A percentile compares a stretch with the other conserved stretches of the same genome.
phyloP scores from a whole-genome alignment of 92 coral and sea anemone genomes.

The Epizoanthus ramosus region DNA sequence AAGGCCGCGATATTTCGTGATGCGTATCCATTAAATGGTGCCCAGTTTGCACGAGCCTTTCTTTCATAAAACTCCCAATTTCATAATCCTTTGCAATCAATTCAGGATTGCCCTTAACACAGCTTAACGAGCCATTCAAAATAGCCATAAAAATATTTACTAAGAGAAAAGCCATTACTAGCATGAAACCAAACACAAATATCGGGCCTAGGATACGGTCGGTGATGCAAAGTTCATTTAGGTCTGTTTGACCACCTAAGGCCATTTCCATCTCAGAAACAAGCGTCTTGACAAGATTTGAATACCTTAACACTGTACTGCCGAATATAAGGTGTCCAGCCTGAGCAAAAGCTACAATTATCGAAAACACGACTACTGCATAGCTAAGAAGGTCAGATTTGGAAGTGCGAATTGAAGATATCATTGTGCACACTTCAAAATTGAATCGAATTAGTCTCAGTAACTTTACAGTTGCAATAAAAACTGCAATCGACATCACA shows the following conservation, averaged over 20 bases:
- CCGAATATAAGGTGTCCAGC: slow-evolving; percentile 18
- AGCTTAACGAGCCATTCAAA: neutral
- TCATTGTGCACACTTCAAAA: neutral
- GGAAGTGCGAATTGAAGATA: neutral
- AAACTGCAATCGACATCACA: slow-evolving; percentile 27
- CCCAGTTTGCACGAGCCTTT: neutral
- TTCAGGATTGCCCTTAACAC: neutral
- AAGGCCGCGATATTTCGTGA: no score
- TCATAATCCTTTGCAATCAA: neutral
- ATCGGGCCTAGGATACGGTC: neutral
- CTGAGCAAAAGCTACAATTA: slow-evolving; percentile 13
- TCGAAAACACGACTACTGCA: neutral
- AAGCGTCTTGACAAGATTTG: neutral
- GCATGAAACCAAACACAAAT: neutral
- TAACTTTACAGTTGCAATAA: slow-evolving; percentile 22
- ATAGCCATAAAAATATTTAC: neutral
- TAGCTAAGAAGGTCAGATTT: slow-evolving; percentile 18
- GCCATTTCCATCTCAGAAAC: slow-evolving; percentile 3
- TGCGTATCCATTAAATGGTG: no score
- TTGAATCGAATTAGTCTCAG: slow-evolving; percentile 17
- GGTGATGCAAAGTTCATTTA: neutral
- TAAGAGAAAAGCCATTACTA: neutral
- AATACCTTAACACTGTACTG: neutral
- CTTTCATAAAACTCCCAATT: neutral
- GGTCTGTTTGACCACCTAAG: neutral